Evolutionary conservation across 2,888 invertebrate species (phyloP).

Genomic region (Drosophila pseudotalamancana): DNA sequence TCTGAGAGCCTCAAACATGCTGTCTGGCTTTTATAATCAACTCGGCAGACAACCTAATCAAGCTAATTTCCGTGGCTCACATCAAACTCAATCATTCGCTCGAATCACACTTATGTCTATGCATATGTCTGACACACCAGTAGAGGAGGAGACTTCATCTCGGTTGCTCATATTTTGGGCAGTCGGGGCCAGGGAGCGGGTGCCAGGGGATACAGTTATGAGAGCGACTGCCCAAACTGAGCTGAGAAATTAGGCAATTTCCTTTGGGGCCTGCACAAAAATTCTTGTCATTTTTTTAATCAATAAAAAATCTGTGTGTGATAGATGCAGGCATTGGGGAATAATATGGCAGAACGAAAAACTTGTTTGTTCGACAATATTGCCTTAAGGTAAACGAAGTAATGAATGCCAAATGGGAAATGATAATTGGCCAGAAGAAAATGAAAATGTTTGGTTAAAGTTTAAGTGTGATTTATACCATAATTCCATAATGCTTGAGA

Average conservation of each 20-base stretch:
- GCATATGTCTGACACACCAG: not conserved
- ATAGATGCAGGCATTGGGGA: not conserved
- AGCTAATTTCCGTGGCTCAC: constrained; percentile 43
- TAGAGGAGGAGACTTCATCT: not conserved
- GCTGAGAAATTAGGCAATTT: constrained; percentile 39
- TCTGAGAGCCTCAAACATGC: constrained; percentile 1
- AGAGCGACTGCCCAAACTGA: not conserved
- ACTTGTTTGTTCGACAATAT: not conserved
- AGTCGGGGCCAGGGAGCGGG: not conserved
- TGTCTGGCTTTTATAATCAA: constrained; percentile 23
- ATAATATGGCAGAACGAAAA: not conserved
- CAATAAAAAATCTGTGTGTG: constrained; percentile 12
- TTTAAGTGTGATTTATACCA: not conserved
- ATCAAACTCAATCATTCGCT: constrained; percentile 9
- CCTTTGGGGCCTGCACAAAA: constrained; percentile 5
- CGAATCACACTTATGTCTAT: constrained; percentile 1
- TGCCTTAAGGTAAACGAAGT: not conserved
- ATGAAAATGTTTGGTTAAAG: not conserved
- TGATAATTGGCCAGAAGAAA: not conserved
- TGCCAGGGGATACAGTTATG: not conserved
- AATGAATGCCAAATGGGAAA: constrained; percentile 19
- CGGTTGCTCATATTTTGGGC: constrained; percentile 14
- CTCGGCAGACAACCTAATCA: constrained; percentile 42
- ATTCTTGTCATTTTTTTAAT: constrained; percentile 20
- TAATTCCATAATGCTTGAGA: not conserved